These are phyloP conservation scores for Choristoneura fumiferana DNA, from an alignment of 1,140 invertebrate genomes.

Conservation along the genomic window DNA sequence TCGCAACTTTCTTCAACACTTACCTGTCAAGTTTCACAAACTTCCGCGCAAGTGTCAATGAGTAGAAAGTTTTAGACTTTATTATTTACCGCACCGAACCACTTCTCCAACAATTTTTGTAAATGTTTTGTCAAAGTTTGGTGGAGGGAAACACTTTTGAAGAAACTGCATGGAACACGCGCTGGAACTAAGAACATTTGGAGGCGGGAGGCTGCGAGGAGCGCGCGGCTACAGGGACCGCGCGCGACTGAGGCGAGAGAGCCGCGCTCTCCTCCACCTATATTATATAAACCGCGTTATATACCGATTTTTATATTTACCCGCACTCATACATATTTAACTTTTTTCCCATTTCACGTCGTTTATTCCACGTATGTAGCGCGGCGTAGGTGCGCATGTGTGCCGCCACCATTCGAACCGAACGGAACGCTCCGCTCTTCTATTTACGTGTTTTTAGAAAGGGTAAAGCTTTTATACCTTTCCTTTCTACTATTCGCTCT, in stretches of 20 bases:
- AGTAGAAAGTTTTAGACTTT: slow-evolving; percentile 4
- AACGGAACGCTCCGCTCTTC: slow-evolving; percentile 49
- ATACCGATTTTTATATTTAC: slow-evolving; percentile 78
- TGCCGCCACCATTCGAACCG: slow-evolving; percentile 58
- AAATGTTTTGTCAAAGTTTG: slow-evolving; percentile 25
- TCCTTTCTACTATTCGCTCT: slow-evolving; percentile 71
- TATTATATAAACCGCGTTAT: slow-evolving; percentile 73
- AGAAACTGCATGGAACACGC: slow-evolving; percentile 30
- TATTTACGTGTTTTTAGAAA: slow-evolving; percentile 77
- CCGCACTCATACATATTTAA: slow-evolving; percentile 78
- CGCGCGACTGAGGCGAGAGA: slow-evolving; percentile 56
- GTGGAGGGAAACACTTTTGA: slow-evolving; percentile 21
- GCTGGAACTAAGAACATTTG: slow-evolving; percentile 24
- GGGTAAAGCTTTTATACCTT: slow-evolving; percentile 77
- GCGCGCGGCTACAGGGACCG: slow-evolving; percentile 30
- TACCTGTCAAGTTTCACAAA: slow-evolving; percentile 4
- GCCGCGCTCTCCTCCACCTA: slow-evolving; percentile 58
- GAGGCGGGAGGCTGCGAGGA: slow-evolving; percentile 24
- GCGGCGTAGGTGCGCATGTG: slow-evolving; percentile 44
- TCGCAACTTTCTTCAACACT: slow-evolving; percentile 3
- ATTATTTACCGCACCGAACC: not conserved
- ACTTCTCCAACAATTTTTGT: not conserved
- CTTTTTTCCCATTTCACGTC: slow-evolving; percentile 77
- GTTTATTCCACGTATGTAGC: slow-evolving; percentile 72
- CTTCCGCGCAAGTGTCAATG: slow-evolving; percentile 8